Evolutionary conservation across 2,113 vertebrate species (phyloP).

Genomic region (Clarias gariepinus): DNA sequence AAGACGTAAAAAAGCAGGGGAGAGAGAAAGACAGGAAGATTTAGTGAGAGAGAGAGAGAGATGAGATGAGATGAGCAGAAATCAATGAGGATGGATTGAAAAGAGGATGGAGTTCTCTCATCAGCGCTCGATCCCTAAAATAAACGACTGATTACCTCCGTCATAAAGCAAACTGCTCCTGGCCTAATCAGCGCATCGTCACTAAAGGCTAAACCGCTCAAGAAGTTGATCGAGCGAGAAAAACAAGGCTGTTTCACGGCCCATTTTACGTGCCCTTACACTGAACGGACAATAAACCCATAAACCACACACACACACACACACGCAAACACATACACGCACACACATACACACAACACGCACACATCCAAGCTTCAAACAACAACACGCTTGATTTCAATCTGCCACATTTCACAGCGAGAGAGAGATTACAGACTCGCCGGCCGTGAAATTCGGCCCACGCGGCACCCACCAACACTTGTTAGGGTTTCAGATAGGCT

Average conservation of each 20-base stretch:
- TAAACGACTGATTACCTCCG: conserved; percentile 59
- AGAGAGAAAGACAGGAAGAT: neutral
- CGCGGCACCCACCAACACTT: conserved; percentile 26
- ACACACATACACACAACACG: neutral
- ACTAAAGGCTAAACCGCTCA: conserved; percentile 62
- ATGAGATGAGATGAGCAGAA: neutral
- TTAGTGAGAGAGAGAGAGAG: no score
- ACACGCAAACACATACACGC: neutral
- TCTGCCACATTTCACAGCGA: conserved; percentile 42
- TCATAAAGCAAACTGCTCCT: conserved; percentile 62
- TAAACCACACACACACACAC: neutral
- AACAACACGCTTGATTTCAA: conserved; percentile 50
- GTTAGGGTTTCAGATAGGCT: conserved; percentile 15
- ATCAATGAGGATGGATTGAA: neutral
- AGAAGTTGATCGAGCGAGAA: conserved; percentile 48
- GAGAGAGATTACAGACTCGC: conserved; percentile 41
- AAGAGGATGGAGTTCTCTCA: conserved; percentile 64
- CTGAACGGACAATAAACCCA: conserved; percentile 9
- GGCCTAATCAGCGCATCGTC: conserved; percentile 58
- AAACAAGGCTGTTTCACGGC: conserved; percentile 27
- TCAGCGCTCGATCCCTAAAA: conserved; percentile 55
- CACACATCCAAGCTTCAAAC: conserved; percentile 3
- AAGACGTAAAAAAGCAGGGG: neutral
- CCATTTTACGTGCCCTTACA: conserved; percentile 32
- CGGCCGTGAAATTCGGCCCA: conserved; percentile 36